These are phyloP conservation scores for Tachysurus vachellii DNA, from an alignment of 2,113 vertebrate genomes.

Conservation along the genomic window DNA sequence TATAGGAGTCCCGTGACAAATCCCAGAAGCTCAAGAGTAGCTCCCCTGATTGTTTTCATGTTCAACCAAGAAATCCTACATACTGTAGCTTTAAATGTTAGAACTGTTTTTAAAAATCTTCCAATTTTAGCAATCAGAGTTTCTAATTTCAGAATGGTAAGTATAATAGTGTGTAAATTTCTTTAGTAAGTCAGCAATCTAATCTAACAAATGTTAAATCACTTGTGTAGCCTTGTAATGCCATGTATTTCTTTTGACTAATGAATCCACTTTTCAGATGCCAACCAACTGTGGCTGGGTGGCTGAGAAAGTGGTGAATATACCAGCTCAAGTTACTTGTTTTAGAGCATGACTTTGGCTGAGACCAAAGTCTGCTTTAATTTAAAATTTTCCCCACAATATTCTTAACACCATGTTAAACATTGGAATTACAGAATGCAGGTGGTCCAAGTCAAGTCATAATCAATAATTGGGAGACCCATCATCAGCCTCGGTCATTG, in stretches of 20 bases:
- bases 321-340: constrained; percentile 59
- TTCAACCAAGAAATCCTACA: not conserved
- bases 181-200: not conserved
- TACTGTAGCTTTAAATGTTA: not conserved
- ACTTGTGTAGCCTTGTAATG: constrained; percentile 21
- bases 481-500: constrained; percentile 95
- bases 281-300: constrained; percentile 59
- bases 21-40: not conserved
- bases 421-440: constrained; percentile 97
- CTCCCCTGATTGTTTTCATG: not conserved
- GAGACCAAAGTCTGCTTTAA: constrained; percentile 48
- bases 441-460: constrained; percentile 94
- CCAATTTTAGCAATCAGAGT: not conserved
- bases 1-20: not conserved
- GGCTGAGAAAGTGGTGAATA: constrained; percentile 63
- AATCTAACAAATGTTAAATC: not conserved
- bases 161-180: not conserved
- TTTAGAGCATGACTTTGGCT: constrained; percentile 48
- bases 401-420: constrained; percentile 78
- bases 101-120: not conserved
- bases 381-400: constrained; percentile 53
- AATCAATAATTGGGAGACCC: constrained; percentile 99
- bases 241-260: constrained; percentile 57
- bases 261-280: constrained; percentile 72
- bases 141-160: constrained; percentile 2